Evolutionary conservation across 2,888 invertebrate species (phyloP), one percentile per base, ranked within the genome.

Genomic region (Chorisops tibialis): DNA sequence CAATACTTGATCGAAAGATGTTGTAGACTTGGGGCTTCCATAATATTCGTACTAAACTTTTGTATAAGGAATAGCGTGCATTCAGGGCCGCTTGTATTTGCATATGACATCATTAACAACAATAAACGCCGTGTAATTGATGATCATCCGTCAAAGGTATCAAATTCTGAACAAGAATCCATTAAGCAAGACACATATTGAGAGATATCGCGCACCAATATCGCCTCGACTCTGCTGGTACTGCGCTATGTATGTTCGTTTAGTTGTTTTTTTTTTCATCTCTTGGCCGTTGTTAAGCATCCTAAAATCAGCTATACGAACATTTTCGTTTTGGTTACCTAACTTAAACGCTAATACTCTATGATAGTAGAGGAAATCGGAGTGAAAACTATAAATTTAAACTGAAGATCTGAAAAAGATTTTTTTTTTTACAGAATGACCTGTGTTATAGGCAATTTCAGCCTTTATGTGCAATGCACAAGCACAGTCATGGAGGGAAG

Each of bases 151-250:
- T 69, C 68, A 65, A 37, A 66, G 60, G 62, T 68, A 69, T 69
- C 68, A 69, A 61, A 67, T 68, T 67, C 62, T 63, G 68, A 68
- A 67, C 69, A 67, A 66, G 59, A 69, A 68, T 69, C 69, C 69
- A 69, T 69, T 69, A 69, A 69, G 67, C 58, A 69, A 67, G 67
- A 69, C 69, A 69, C 69, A 67, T 67, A 69, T 66, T 66, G 65
- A 65, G 66, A 68, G 68, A 68, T 68, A 69, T 68, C 68, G 61
- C 22, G 45, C 39, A 18, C 41, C 39, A 49, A 50, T 50, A 59
- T 59, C 59, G 37, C 38, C 12, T 43, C 18, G 7, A 37, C 43
- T 24, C 21, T 45, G 43, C 16, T 54, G 52, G 39, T 38, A 16
- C 38, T 30, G 30, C 30, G 30, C 30, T 30, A 30, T 30, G 30